Conservation (phyloP, 2,113 vertebrate species). For the Grantiella picta region DNA sequence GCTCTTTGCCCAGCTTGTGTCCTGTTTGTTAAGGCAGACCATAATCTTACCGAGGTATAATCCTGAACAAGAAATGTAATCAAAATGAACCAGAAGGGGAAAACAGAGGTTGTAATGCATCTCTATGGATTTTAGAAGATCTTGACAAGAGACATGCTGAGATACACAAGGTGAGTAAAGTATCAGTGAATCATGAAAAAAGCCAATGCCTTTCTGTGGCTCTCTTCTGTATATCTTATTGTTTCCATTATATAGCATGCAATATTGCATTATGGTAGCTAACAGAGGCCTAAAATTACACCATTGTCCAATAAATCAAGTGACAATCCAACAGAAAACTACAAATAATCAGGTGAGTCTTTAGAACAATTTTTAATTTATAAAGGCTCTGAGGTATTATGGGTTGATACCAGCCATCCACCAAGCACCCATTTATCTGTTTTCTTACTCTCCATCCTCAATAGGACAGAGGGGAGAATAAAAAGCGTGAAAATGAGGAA, state of each 20-base stretch:
- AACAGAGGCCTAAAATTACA: background rate
- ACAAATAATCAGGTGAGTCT: background rate
- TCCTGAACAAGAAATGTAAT: background rate
- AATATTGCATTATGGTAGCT: background rate
- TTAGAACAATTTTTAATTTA: background rate
- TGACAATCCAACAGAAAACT: background rate
- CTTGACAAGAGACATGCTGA: background rate
- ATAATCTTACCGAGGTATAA: background rate
- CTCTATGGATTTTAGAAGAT: background rate
- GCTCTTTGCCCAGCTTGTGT: background rate
- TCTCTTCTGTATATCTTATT: background rate
- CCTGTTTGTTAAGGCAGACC: background rate
- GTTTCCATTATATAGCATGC: background rate
- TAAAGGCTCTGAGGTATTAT: background rate
- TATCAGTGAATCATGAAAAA: background rate
- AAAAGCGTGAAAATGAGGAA: background rate
- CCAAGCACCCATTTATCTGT: background rate
- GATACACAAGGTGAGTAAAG: background rate
- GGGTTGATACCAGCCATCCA: background rate
- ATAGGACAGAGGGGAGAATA: accelerated
- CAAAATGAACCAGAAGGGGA: background rate
- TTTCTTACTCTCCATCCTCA: background rate
- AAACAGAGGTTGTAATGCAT: background rate
- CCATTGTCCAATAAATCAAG: background rate
- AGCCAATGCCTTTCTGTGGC: background rate